Evolutionary conservation across 2,888 invertebrate species (phyloP), one percentile per base, ranked within the genome.

Genomic region (Fissipunctia ypsillon): DNA sequence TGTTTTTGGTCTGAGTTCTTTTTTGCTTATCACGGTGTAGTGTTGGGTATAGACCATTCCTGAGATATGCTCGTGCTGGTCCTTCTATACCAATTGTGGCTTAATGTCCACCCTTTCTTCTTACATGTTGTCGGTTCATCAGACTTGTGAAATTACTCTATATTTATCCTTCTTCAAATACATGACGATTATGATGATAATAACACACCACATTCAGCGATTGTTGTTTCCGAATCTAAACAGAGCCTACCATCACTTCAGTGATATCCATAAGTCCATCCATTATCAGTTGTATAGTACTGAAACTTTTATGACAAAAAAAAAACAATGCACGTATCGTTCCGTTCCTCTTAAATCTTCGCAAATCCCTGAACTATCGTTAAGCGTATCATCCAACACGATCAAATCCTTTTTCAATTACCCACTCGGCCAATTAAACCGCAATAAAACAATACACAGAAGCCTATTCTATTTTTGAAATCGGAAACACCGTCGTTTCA

Each of bases 401-500:
- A 84, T 82, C 84, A 59, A 84, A 84, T 84, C 84, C 76, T 80
- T 80, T 84, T 84, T 84, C 86, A 88, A 85, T 84, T 79, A 84
- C 79, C 77, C 69, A 79, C 80, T 80, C 84, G 82, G 83, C 84
- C 85, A 87, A 89, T 89, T 86, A 84, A 84, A 82, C 83, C 79
- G 83, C 88, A 87, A 86, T 89, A 88, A 90, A 87, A 91, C 91
- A 91, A 91, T 89, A 88, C 87, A 88, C 86, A 88, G 88, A 89
- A 90, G 89, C 88, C 87, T 84, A 87, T 88, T 89, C 88, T 89
- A 88, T 88, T 89, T 88, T 84, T 86, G 80, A 57, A 87, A 89
- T 92, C 91, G 92, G 93, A 93, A 91, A 88, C 91, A 87, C 84
- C 87, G 86, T 89, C 83, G 81, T 83, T 86, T 78, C 93, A 94